Base-by-base conservation (phyloP, 2,888 invertebrate species). In the Pteria penguin region DNA sequence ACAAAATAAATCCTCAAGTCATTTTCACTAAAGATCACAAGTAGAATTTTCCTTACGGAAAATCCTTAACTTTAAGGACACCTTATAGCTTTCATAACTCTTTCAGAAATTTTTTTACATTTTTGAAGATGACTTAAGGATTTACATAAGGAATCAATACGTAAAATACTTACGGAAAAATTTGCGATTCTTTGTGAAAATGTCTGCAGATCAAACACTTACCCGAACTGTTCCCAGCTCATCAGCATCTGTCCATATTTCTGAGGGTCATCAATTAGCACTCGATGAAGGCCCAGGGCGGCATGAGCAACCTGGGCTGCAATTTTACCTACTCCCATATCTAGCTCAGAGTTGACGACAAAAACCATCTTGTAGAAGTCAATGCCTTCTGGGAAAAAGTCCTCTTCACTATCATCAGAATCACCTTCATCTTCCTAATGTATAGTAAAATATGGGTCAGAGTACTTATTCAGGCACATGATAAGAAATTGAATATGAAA, bases 291-390 rank as follows among this genome's bases (percentile, higher is more conserved):
- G 3, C 94, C 94, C 22, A 95, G 89, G 58, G 94, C 93, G 29
- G 94, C 94, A 90, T 95, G 95, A 0, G 94, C 94, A 11, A 87
- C 87, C 79, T 91, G 91, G 2, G 90, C 90, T 1, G 89, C 91
- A 4, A 94, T 90, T 90, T 95, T 95, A 1, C 95, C 95, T 32
- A 93, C 90, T 0, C 94, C 94, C 95, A 95, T 95, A 80, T 93
- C 93, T 66, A 95, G 90, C 31, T 93, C 93, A 58, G 91, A 90
- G 89, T 95, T 95, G 4, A 95, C 94, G 32, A 95, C 94, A 90
- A 95, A 94, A 27, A 94, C 94, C 95, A 95, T 95, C 92, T 95
- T 95, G 89, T 93, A 94, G 68, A 90, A 90, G 57, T 92, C 92
- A 3, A 86, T 84, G 8, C 82, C 83, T 14, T 86, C 86, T 0